Conservation (phyloP, 2,888 invertebrate species). For the Thera obeliscata region DNA sequence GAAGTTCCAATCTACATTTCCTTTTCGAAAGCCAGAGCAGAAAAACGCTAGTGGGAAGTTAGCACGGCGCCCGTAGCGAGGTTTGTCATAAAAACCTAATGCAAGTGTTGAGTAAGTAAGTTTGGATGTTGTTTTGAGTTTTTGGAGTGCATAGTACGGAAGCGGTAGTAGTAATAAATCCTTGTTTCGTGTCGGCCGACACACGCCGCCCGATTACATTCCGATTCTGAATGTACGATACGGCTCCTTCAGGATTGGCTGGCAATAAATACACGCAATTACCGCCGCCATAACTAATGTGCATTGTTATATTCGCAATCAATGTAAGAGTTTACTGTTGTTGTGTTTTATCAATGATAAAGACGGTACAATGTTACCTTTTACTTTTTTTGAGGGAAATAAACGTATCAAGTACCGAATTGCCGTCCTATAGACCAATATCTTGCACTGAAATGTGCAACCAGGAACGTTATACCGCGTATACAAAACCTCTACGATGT, state of each 20-base stretch:
- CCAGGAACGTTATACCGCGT: neutral
- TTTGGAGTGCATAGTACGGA: slow-evolving; percentile 59
- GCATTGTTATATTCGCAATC: slow-evolving; percentile 35
- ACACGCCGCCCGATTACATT: slow-evolving; percentile 57
- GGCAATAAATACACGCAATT: slow-evolving; percentile 55
- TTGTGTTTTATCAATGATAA: slow-evolving; percentile 13
- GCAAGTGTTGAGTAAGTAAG: slow-evolving; percentile 46
- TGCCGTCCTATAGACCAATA: neutral
- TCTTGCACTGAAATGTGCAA: neutral
- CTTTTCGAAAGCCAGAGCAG: slow-evolving; percentile 28
- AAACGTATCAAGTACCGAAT: neutral
- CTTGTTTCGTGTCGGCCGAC: slow-evolving; percentile 51
- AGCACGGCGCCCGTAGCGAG: slow-evolving; percentile 31
- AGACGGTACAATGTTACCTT: neutral
- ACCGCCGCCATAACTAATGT: slow-evolving; percentile 46
- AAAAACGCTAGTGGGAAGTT: slow-evolving; percentile 39
- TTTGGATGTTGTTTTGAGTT: slow-evolving; percentile 56
- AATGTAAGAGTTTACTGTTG: slow-evolving; percentile 23
- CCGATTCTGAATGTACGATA: slow-evolving; percentile 50
- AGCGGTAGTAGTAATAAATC: slow-evolving; percentile 57
- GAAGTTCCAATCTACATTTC: slow-evolving; percentile 41
- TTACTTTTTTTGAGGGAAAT: neutral
- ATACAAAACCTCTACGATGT: slow-evolving; percentile 11
- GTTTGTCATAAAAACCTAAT: slow-evolving; percentile 53
- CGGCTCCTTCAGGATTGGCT: slow-evolving; percentile 42